Evolutionary conservation across 2,888 invertebrate genomes (phyloP), one percentile per base, ranked within the genome.

Genomic region (Lapara coniferarum): DNA sequence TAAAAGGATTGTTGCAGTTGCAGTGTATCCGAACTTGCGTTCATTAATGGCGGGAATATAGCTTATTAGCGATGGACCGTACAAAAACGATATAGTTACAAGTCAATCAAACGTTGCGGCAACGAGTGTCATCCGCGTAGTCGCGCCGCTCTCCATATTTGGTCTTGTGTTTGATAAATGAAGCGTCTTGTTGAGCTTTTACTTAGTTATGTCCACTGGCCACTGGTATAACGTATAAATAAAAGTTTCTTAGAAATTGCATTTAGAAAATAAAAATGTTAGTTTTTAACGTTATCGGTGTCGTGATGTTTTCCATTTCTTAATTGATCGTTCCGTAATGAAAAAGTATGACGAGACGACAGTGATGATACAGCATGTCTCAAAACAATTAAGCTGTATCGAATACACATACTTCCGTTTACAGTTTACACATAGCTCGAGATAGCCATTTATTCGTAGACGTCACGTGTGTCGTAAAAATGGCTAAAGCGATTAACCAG

Each of bases 71-170:
- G 72, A 63, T 66, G 14, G 68, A 44, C 13, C n/a, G 53, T 16
- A 72, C 67, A 71, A 68, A 72, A 70, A 85, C 76, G 73, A 68
- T 73, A 73, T 76, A 82, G 85, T 86, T 77, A 91, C 89, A 84
- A 91, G 90, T 91, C 91, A 90, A 90, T 91, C 90, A 89, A 84
- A 86, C 76, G 81, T 80, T 74, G 82, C 76, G 74, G 69, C 70
- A 74, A 74, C 72, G 66, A 75, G 85, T 85, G 87, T 85, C 87
- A 86, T 83, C 80, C 74, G 73, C 71, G 56, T 73, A 78, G 89
- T 82, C 87, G 89, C 89, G 89, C 82, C 89, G 84, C 74, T 71
- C 71, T 71, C 91, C 90, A 73, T 89, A 81, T 88, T 85, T 68
- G 87, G 89, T 25, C 49, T 53, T 68, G 69, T 74, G 78, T 85